Percentiles rank a stretch among this genome's conserved stretches.
Conservation (phyloP, 2,113 vertebrate species). For the Mirza zaza region DNA sequence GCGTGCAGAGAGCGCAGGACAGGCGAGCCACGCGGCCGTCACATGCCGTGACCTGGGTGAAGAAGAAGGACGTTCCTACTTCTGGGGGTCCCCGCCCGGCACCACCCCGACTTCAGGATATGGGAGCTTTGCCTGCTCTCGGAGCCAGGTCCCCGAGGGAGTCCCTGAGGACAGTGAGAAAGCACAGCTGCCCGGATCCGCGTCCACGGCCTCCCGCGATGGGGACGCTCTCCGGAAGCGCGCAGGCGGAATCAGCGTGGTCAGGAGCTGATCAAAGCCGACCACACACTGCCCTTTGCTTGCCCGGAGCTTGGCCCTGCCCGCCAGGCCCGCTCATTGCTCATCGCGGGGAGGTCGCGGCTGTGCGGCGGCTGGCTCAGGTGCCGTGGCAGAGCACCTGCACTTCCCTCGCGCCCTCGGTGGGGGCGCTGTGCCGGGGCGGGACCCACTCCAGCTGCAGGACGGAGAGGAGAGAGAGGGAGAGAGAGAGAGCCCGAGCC, state of each 20-base stretch:
- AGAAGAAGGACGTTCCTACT: neutral
- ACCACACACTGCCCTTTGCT: neutral
- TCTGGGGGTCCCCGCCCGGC: neutral
- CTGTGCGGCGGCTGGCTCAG: neutral
- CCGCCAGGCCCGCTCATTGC: neutral
- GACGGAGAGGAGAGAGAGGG: no score
- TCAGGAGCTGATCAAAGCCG: neutral
- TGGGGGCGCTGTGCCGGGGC: fast-evolving
- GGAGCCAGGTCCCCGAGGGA: fast-evolving
- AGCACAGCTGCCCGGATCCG: neutral
- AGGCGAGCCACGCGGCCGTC: fast-evolving
- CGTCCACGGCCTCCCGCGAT: fast-evolving
- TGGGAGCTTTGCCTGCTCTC: no score
- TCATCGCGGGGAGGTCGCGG: neutral
- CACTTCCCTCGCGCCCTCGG: neutral
- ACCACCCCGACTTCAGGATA: neutral
- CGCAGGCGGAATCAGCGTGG: neutral
- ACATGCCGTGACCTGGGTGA: neutral
- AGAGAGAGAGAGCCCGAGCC: no score
- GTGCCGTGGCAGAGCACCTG: fast-evolving
- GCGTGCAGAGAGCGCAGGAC: no score
- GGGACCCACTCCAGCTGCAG: neutral
- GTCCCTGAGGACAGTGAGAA: neutral
- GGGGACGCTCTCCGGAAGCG: neutral
- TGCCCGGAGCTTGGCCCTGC: neutral